Evolutionary conservation across 2,113 vertebrate species (phyloP), one percentile per base, ranked within the genome.

Genomic region (Chinchilla lanigera): DNA sequence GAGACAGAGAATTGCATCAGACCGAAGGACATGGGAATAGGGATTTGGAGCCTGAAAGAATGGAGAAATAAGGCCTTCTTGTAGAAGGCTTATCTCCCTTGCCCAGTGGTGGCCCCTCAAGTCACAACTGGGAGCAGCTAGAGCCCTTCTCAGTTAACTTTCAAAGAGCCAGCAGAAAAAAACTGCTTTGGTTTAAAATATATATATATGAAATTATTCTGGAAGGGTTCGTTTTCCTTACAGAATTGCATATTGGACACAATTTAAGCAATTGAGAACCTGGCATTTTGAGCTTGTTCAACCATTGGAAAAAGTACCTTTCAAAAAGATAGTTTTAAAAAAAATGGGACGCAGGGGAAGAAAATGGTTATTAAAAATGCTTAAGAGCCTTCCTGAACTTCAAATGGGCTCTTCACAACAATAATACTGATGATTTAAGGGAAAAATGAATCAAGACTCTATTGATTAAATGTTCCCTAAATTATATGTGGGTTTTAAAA

Each of bases 341-440:
- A 96, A 98, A 96, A 95, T 61, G 81, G 82, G 90, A 93, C 41
- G 0, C 95, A 44, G 30, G 97, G 94, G 96, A 96, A 96, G 97
- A 97, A 98, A 98, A 97, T 97, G 96, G 96, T 97, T 98, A 98
- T 98, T 98, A 97, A 97, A 98, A 97, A 98, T 98, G 98, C 97
- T 98, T 98, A 98, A 97, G 97, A 98, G 97, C 95, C 82, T 98
- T 97, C 96, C 97, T 98, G 97, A 97, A 97, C 98, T 97, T 97
- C 96, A 96, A 97, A 97, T 97, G 95, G 97, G 96, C 97, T 97
- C 97, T 98, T 97, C 95, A 97, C 94, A 98, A 98, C 96, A 98
- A 98, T 97, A 98, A 98, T 97, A 97, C 96, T 98, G 96, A 98
- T 98, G 98, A 98, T 98, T 98, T 98, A 97, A 98, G 96, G 90